These are phyloP conservation scores for Junonia oenone DNA, from an alignment of 2,888 invertebrate species.

Conservation along the genomic window DNA sequence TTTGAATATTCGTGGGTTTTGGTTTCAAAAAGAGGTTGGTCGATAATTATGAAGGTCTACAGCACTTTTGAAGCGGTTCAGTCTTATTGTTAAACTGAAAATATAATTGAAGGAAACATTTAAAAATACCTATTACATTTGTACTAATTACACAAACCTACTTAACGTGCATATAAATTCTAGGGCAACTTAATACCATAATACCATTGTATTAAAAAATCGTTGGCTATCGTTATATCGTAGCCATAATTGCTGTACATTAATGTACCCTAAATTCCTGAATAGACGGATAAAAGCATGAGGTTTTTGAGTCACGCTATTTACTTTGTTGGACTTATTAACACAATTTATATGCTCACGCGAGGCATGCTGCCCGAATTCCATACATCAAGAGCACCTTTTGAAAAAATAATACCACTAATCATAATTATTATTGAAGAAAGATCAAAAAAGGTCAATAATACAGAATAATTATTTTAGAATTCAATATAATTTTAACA, in stretches of 20 bases:
- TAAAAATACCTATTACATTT: too few relatives aligned
- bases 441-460: too few relatives aligned
- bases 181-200: not conserved
- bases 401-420: not conserved
- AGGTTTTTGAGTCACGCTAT: conserved; percentile 47
- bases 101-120: too few relatives aligned
- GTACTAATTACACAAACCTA: not conserved
- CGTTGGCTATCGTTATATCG: not conserved
- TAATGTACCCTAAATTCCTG: conserved; percentile 23
- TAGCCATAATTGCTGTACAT: conserved; percentile 3
- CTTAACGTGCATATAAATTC: not conserved
- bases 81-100: too few relatives aligned
- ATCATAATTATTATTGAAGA: too few relatives aligned
- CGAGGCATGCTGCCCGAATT: conserved; percentile 34
- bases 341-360: conserved; percentile 48
- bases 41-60: too few relatives aligned
- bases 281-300: conserved; percentile 7
- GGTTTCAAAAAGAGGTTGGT: too few relatives aligned
- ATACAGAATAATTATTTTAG: too few relatives aligned
- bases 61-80: too few relatives aligned
- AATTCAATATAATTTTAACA: not conserved
- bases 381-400: conserved; percentile 5
- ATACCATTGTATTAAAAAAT: not conserved
- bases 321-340: conserved; percentile 43
- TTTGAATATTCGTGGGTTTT: not conserved